Percentiles rank a stretch among this genome's conserved stretches.
These are phyloP conservation scores for Pseudococcus jackbeardsleyi DNA, from an alignment of 2,888 invertebrate genomes.

Conservation along the genomic window DNA sequence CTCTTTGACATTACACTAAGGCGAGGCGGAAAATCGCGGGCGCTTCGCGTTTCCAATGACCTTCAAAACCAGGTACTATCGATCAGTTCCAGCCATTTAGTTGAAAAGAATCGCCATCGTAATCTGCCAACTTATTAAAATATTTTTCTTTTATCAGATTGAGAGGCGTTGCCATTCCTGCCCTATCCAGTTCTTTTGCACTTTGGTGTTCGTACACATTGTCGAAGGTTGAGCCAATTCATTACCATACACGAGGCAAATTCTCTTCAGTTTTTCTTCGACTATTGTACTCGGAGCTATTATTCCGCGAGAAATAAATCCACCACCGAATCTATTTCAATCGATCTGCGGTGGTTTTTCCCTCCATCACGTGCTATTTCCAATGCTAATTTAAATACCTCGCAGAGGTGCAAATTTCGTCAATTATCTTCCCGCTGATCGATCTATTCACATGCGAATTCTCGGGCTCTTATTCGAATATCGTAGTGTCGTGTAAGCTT, in stretches of 20 bases:
- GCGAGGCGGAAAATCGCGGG: not conserved
- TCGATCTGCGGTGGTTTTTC: not conserved
- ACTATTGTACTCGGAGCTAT: not conserved
- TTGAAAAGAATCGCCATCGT: slow-evolving; percentile 4
- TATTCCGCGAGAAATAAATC: not conserved
- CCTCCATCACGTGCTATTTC: not conserved
- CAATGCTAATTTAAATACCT: not conserved
- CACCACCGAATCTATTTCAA: not conserved
- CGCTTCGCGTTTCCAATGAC: slow-evolving; percentile 2
- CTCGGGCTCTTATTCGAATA: not conserved
- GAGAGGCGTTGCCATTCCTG: not conserved
- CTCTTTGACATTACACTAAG: not conserved
- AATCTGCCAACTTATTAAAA: not conserved
- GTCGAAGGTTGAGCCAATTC: slow-evolving; percentile 20
- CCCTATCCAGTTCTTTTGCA: not conserved
- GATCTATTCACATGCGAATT: not conserved
- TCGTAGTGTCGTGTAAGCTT: not conserved
- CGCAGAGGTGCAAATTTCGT: not conserved
- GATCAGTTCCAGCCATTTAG: slow-evolving; percentile 28
- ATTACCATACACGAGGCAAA: not conserved
- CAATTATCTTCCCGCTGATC: slow-evolving; percentile 26
- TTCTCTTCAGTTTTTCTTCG: not conserved
- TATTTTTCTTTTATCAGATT: slow-evolving; percentile 9
- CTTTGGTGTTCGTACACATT: not conserved
- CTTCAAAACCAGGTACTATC: not conserved